Evolutionary conservation across 2,888 invertebrate species (phyloP).

Genomic region (Meloe dianella): DNA sequence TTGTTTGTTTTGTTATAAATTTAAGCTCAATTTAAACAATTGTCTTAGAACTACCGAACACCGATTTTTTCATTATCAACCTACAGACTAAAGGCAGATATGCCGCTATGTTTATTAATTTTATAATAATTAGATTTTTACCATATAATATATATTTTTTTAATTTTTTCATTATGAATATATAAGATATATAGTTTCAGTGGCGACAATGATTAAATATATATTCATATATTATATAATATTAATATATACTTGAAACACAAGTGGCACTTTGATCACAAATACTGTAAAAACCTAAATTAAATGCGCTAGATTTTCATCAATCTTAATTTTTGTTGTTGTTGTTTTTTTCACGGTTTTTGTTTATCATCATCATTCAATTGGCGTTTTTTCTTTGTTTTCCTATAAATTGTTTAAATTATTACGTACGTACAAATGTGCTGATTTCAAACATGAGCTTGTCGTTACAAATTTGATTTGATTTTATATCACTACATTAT

Average conservation of each 20-base stretch:
- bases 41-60: conserved; percentile 57
- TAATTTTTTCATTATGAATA: conserved; percentile 50
- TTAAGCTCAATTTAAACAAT: conserved; percentile 53
- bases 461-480: no score
- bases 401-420: no score
- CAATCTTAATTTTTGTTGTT: conserved; percentile 33
- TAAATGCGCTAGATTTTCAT: conserved; percentile 50
- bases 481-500: no score
- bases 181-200: conserved; percentile 59
- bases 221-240: neutral
- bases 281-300: conserved; percentile 74
- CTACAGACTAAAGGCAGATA: conserved; percentile 56
- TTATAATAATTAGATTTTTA: conserved; percentile 48
- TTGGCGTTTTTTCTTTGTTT: no score
- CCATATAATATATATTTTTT: conserved; percentile 56
- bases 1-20: neutral
- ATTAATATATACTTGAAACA: conserved; percentile 66
- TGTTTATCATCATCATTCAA: no score
- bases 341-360: no score
- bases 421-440: no score
- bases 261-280: conserved; percentile 82
- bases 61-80: conserved; percentile 52
- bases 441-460: no score
- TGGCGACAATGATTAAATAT: conserved; percentile 59
- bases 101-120: conserved; percentile 41